A percentile compares a stretch with the other conserved stretches of the same genome.
Evolutionary conservation across 2,797 vertebrate species (phyloP).

Genomic region (Varecia variegata): DNA sequence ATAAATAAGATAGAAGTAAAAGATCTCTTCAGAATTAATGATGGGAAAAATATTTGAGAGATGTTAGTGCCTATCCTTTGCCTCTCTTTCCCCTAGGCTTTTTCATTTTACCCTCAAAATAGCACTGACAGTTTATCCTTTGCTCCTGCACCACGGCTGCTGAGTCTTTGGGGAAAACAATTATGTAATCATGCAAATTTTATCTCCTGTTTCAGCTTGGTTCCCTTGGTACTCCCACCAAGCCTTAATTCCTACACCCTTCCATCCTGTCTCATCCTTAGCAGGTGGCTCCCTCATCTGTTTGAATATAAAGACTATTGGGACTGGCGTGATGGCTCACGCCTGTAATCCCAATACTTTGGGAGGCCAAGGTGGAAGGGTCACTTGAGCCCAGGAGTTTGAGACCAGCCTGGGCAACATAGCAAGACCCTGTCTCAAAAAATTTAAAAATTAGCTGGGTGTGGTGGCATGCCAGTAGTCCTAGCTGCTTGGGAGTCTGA

Average conservation of each 20-base stretch:
- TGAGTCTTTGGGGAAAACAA: background rate
- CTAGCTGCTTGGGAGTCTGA: background rate
- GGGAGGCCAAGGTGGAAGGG: background rate
- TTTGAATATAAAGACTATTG: background rate
- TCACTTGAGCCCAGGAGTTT: background rate
- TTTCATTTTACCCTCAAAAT: background rate
- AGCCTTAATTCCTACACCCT: background rate
- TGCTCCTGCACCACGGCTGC: background rate
- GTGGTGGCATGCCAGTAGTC: background rate
- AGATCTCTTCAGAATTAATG: constrained; percentile 29
- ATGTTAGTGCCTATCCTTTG: background rate
- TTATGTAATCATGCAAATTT: background rate
- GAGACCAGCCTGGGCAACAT: background rate
- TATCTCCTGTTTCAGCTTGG: background rate
- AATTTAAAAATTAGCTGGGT: background rate
- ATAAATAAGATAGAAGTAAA: constrained; percentile 10
- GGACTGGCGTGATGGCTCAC: background rate
- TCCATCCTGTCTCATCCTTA: background rate
- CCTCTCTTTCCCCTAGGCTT: background rate
- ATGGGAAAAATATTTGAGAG: background rate
- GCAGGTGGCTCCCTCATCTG: background rate
- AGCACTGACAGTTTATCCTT: background rate
- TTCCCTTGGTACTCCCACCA: background rate
- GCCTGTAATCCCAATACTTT: background rate
- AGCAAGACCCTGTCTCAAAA: background rate